phyloP scores from a whole-genome alignment of 2,888 invertebrate genomes.

The Quadroppia sp. region DNA sequence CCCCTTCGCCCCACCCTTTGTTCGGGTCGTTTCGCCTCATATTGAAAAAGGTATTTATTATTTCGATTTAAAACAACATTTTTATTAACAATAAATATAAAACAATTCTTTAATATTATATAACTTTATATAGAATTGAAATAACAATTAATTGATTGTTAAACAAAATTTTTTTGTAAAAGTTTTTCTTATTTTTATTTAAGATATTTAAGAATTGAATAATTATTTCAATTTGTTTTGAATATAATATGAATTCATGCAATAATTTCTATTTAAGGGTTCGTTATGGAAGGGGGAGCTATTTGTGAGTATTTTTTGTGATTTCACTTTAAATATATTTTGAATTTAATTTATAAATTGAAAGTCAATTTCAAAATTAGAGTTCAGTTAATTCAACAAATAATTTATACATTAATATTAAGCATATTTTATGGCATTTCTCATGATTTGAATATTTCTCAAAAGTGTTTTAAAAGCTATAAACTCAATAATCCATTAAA shows the following conservation, averaged over 20 bases:
- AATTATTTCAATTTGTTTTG: not conserved
- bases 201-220: too few species aligned
- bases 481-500: too few species aligned
- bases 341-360: too few species aligned
- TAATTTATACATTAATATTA: too few species aligned
- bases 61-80: not conserved
- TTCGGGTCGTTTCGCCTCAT: conserved; percentile 64
- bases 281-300: conserved; percentile 76
- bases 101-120: not conserved
- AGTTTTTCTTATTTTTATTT: too few species aligned
- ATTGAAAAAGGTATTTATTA: conserved; percentile 61
- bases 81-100: not conserved
- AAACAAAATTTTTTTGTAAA: too few species aligned
- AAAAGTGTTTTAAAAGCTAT: too few species aligned
- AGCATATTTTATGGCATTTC: too few species aligned
- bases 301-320: conserved; percentile 57
- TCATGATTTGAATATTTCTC: too few species aligned
- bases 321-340: too few species aligned
- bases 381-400: too few species aligned
- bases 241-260: not conserved
- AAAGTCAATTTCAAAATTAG: too few species aligned
- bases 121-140: conserved; percentile 15
- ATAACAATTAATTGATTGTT: not conserved
- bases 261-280: conserved; percentile 54
- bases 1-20: conserved; percentile 80